Conservation (phyloP, 2,113 vertebrate species). For the Upupa epops region DNA sequence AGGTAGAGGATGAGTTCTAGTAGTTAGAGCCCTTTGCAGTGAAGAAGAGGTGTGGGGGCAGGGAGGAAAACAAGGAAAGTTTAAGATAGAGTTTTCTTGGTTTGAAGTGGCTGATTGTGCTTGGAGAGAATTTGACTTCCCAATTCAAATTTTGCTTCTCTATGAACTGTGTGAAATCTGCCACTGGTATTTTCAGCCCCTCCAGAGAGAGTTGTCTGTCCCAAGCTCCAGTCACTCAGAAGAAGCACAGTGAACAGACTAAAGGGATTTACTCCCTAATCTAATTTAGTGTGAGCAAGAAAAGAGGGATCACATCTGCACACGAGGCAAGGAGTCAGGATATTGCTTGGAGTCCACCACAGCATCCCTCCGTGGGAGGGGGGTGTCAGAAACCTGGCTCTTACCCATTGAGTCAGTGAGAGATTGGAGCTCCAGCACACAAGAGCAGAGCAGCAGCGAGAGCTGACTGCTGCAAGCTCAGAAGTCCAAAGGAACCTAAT, state of each 20-base stretch:
- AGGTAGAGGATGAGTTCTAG: neutral
- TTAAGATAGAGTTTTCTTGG: neutral
- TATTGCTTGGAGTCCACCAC: neutral
- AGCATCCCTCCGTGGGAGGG: neutral
- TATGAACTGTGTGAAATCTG: neutral
- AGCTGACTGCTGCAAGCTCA: neutral
- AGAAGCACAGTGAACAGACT: neutral
- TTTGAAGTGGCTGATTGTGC: neutral
- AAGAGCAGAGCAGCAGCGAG: neutral
- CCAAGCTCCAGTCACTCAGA: too few species aligned
- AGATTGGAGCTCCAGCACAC: neutral
- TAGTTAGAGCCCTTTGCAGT: neutral
- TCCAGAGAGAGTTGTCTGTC: neutral
- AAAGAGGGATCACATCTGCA: neutral
- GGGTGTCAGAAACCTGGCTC: neutral
- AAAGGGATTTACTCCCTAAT: neutral
- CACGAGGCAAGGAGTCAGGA: neutral
- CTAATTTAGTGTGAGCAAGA: neutral
- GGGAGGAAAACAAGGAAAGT: fast-evolving
- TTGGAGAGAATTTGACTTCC: neutral
- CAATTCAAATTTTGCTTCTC: neutral
- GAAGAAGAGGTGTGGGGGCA: neutral
- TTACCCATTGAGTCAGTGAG: fast-evolving
- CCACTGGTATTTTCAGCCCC: neutral
- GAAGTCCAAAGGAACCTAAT: neutral